A percentile compares a stretch with the other conserved stretches of the same genome.
Conservation (phyloP, 2,888 invertebrate species). For the Meganola albula region DNA sequence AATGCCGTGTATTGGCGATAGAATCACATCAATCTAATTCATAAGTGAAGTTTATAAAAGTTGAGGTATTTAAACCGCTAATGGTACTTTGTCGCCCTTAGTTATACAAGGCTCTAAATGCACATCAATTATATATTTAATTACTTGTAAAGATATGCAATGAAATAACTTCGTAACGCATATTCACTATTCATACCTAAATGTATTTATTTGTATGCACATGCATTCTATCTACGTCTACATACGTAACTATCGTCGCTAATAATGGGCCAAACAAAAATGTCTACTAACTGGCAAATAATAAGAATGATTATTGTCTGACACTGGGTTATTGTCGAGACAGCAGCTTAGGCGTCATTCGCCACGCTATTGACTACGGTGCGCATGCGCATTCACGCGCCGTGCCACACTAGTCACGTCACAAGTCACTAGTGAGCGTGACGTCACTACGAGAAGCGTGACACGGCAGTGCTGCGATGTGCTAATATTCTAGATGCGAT, state of each 20-base stretch:
- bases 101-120: slow-evolving; percentile 11
- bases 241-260: slow-evolving; percentile 32
- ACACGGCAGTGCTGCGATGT: slow-evolving; percentile 2
- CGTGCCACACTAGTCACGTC: background rate
- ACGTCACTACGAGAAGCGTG: background rate
- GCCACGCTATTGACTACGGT: slow-evolving; percentile 62
- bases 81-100: slow-evolving; percentile 6
- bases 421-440: background rate
- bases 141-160: slow-evolving; percentile 30
- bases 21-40: slow-evolving; percentile 23
- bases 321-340: slow-evolving; percentile 78
- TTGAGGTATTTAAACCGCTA: slow-evolving; percentile 12
- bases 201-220: too few species aligned
- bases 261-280: slow-evolving; percentile 41
- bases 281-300: slow-evolving; percentile 59
- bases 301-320: slow-evolving; percentile 75
- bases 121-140: slow-evolving; percentile 24
- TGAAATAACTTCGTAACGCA: slow-evolving; percentile 24
- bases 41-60: slow-evolving; percentile 20
- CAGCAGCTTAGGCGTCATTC: slow-evolving; percentile 64
- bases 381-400: slow-evolving; percentile 22
- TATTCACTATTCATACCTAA: slow-evolving; percentile 13
- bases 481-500: slow-evolving; percentile 37
- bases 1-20: slow-evolving; percentile 20
- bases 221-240: slow-evolving; percentile 22